phyloP scores from a whole-genome alignment of 2,888 invertebrate genomes.

The Platycheirus rosarum region DNA sequence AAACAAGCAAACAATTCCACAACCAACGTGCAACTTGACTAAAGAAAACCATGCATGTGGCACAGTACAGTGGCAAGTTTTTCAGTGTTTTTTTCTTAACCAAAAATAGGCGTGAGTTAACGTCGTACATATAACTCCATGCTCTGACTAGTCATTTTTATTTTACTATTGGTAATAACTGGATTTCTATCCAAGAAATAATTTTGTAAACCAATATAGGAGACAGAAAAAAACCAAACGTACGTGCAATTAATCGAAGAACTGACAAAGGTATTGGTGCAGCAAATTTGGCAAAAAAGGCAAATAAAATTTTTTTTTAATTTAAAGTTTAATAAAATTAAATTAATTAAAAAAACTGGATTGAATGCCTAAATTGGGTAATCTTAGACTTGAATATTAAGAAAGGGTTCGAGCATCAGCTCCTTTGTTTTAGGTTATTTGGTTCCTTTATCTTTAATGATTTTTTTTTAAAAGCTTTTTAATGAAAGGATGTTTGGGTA shows the following conservation, averaged over 20 bases:
- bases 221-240: neutral
- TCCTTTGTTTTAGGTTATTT: conserved; percentile 7
- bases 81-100: conserved; percentile 6
- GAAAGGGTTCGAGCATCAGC: conserved; percentile 1
- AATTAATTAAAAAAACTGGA: no score
- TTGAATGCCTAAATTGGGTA: no score
- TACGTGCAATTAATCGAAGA: no score
- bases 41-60: conserved; percentile 23
- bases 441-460: neutral
- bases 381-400: no score
- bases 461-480: no score
- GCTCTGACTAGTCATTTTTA: conserved; percentile 41
- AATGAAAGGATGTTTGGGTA: no score
- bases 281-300: no score
- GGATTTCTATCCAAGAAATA: conserved; percentile 58
- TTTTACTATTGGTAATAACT: conserved; percentile 43
- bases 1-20: conserved; percentile 7
- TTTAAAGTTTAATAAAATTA: no score
- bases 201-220: conserved; percentile 34
- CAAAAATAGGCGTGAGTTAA: conserved; percentile 44
- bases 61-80: neutral
- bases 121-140: conserved; percentile 2
- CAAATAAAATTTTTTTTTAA: no score
- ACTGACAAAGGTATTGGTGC: no score
- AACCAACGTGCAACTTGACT: conserved; percentile 19